Base-by-base conservation (phyloP, 1,140 invertebrate species). In the Musca domestica region DNA sequence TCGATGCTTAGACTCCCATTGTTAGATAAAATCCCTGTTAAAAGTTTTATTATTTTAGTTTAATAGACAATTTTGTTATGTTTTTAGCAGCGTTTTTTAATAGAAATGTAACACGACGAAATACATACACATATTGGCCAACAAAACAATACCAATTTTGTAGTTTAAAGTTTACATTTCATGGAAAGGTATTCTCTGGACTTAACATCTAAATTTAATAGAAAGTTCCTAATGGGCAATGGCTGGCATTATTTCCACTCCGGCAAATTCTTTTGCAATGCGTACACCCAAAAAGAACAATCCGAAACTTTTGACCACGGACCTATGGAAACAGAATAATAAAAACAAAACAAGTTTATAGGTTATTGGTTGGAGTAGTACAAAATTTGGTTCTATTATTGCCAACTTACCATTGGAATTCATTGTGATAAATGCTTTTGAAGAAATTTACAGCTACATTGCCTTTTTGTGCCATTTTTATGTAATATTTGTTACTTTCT, bases 231-330 rank as follows among this genome's bases (percentile, higher is more conserved):
- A 85, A 73, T 67, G 70, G 58, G 84, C 80, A 23, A 85, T 74
- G 2, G 84, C 79, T 10, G 86, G 86, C 86, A 87, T 87, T 46
- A 90, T 75, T 76, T 89, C 88, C 19, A 90, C 77, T 51, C 89
- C 89, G 12, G 84, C 80, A 70, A 87, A 89, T 78, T 90, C 88
- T 71, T 89, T 84, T 14, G 89, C 89, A 69, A 91, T 87, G 65
- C 85, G 85, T 12, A 90, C 83, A 47, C 89, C 89, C 22, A 90
- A 71, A 67, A 85, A 83, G 74, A 91, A 90, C 71, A 90, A 83
- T 48, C 85, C 87, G 58, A 89, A 83, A 76, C 88, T 89, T 81
- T 91, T 91, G 17, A 90, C 84, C 15, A 90, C 66, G 71, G 88
- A 88, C 89, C 89, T 90, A 81, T 64, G 85, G 83, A 71, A 23